phyloP scores from a whole-genome alignment of 2,888 invertebrate genomes.

The Caenorhabditis macrosperma region DNA sequence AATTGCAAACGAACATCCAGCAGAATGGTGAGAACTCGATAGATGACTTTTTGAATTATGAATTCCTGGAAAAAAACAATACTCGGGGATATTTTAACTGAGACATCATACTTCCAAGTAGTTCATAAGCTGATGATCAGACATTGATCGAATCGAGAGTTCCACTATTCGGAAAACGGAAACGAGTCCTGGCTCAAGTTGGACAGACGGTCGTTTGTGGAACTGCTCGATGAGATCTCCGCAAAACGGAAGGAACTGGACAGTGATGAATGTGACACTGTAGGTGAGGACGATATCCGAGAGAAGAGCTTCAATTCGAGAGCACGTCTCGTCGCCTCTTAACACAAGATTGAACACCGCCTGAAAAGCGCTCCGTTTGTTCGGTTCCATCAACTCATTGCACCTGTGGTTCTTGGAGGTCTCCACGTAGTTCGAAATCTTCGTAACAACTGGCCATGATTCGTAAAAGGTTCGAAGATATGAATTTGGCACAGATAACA shows the following conservation, averaged over 20 bases:
- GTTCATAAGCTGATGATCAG: constrained; percentile 90
- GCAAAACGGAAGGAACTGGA: constrained; percentile 91
- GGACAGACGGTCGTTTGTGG: constrained; percentile 87
- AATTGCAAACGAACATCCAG: constrained; percentile 55
- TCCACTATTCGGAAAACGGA: constrained; percentile 89
- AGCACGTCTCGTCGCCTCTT: constrained; percentile 88
- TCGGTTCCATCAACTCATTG: no score
- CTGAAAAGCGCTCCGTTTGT: no score
- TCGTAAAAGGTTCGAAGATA: constrained; percentile 87
- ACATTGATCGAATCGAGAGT: constrained; percentile 88
- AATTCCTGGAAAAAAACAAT: constrained; percentile 85
- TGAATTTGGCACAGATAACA: constrained; percentile 91
- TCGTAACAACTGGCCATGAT: constrained; percentile 95
- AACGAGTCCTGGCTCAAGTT: constrained; percentile 91
- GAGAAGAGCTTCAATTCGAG: constrained; percentile 92
- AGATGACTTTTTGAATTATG: constrained; percentile 88
- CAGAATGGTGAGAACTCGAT: constrained; percentile 80
- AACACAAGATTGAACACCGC: constrained; percentile 69
- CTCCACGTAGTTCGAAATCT: constrained; percentile 80
- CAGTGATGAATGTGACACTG: constrained; percentile 90
- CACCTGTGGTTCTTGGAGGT: constrained; percentile 20
- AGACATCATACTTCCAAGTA: constrained; percentile 85
- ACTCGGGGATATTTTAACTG: neutral
- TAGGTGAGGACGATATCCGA: constrained; percentile 90
- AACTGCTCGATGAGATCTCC: constrained; percentile 88